A percentile compares a stretch with the other conserved stretches of the same genome.
These are phyloP conservation scores for Lamellibrachia columna DNA, from an alignment of 2,888 invertebrate species.

Conservation along the genomic window DNA sequence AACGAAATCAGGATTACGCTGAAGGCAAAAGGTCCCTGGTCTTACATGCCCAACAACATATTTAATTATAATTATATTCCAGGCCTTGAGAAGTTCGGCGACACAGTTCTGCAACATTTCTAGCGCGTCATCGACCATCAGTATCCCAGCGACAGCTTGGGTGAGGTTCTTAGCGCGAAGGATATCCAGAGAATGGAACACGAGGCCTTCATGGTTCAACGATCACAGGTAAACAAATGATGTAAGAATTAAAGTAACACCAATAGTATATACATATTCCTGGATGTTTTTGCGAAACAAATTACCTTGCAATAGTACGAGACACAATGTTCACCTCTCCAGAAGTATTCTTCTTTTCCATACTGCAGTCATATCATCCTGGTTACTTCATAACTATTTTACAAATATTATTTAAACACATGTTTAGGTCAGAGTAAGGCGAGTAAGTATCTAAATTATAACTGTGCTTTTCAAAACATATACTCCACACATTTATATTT, in stretches of 20 bases:
- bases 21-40: too few species aligned
- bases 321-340: neutral
- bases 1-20: too few species aligned
- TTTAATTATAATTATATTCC: neutral
- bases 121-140: slow-evolving; percentile 48
- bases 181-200: slow-evolving; percentile 42
- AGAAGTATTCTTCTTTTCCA: neutral
- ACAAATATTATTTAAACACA: neutral
- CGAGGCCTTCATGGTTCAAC: slow-evolving; percentile 46
- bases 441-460: too few species aligned
- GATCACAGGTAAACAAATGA: slow-evolving; percentile 42
- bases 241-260: neutral
- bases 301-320: neutral
- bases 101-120: slow-evolving; percentile 51
- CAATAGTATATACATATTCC: neutral
- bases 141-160: slow-evolving; percentile 25
- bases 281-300: neutral
- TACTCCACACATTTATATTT: too few species aligned
- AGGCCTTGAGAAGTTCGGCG: slow-evolving; percentile 53
- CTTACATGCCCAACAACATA: too few species aligned
- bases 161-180: slow-evolving; percentile 34
- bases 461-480: too few species aligned
- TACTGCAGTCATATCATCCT: neutral
- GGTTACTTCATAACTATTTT: neutral
- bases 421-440: neutral